Base-by-base conservation (phyloP, 2,888 invertebrate genomes). In the Ophion ventricosus region DNA sequence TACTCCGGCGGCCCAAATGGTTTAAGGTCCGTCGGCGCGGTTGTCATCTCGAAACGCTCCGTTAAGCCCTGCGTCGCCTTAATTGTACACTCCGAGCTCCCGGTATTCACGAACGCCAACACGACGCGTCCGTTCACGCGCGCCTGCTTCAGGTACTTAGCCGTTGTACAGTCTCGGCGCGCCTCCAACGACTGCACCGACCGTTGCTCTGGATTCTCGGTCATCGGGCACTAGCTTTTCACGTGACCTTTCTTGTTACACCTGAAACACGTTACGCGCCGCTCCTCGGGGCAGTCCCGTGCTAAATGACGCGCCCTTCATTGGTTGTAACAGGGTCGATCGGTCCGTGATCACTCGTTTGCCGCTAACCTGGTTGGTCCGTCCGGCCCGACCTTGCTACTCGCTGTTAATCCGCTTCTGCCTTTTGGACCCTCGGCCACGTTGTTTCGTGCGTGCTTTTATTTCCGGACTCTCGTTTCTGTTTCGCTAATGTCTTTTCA, bases 101-200 rank as follows among this genome's bases (percentile, higher is more conserved):
- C 35, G 7, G 35, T 35, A 8, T 35, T 8, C 35, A 35, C 35
- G 35, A 35, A 35, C 0, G 35, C 35, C 8, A 35, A 0, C 35
- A 26, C 78, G 74, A 0, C 84, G 78, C 3, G 70, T 49, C 35
- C 35, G 23, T 84, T 78, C n/a, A 84, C 61, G 49, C 74, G 40
- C 11, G 69, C 81, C 23, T 83, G 77, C 59, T 80, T 80, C 1
- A 20, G 35, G 1, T 4, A 35, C 35, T 35, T 35, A 8, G 35
- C 35, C 17, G 54, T 10, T 3, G 54, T n/a, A 54, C 54, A 8
- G 54, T n/a, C n/a, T 17, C 10, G 54, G 3, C n/a, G 54, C 35
- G 8, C 35, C 35, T 5, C 7, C 35, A 35, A 35, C 7, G 35
- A 35, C 35, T 35, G 35, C 5, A 35, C 35, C 35, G 35, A 8